Conservation (phyloP, 2,888 invertebrate species). For the Macropis europaea region DNA sequence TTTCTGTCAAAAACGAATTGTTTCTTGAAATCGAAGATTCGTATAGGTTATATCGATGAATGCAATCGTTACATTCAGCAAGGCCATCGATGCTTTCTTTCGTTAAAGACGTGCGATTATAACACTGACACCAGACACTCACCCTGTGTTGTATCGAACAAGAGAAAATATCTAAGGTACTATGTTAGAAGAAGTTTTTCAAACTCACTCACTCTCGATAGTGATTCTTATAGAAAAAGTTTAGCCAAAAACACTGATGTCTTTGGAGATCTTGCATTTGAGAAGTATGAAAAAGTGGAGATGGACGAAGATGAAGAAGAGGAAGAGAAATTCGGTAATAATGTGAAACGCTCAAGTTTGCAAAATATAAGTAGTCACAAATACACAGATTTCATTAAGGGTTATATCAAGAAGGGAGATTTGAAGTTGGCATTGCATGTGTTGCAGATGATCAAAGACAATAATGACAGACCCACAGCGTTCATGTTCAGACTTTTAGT, state of each 20-base stretch:
- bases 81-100: neutral
- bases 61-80: neutral
- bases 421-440: conserved; percentile 90
- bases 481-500: conserved; percentile 93
- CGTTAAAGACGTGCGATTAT: neutral
- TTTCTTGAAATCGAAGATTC: neutral
- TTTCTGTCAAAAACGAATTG: neutral
- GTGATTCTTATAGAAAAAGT: neutral
- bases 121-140: neutral
- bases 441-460: conserved; percentile 89
- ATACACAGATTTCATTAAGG: conserved; percentile 88
- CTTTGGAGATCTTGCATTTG: conserved; percentile 24
- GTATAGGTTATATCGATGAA: conserved; percentile 7
- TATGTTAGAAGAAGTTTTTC: no score
- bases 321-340: conserved; percentile 68
- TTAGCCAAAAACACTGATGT: neutral
- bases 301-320: conserved; percentile 69
- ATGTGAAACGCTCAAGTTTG: conserved; percentile 52
- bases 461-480: conserved; percentile 88
- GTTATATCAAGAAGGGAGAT: conserved; percentile 83
- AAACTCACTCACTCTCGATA: neutral
- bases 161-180: neutral
- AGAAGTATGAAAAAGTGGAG: conserved; percentile 49
- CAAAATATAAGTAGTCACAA: conserved; percentile 83
- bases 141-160: neutral